Percentiles rank a stretch among this genome's conserved stretches.
Conservation (phyloP, 2,113 vertebrate genomes). For the Laticauda laticaudata region DNA sequence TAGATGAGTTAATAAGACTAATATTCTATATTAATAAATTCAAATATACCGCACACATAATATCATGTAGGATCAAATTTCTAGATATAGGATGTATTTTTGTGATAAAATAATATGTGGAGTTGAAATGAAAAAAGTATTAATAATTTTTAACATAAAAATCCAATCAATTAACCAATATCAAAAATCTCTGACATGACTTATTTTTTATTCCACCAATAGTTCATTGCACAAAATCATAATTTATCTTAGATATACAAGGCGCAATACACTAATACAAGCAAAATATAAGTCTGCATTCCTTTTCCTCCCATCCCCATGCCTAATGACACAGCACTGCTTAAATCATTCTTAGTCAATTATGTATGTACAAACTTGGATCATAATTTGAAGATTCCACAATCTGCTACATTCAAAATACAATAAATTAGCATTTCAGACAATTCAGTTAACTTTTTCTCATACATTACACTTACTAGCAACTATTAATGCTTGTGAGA, state of each 20-base stretch:
- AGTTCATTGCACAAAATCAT: constrained; percentile 21
- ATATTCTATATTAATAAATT: not conserved
- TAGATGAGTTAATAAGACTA: not conserved
- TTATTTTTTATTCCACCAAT: constrained; percentile 28
- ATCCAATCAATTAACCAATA: constrained; percentile 1
- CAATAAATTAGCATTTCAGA: not conserved
- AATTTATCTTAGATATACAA: fast-evolving
- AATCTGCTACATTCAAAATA: constrained; percentile 27
- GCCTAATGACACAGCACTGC: constrained; percentile 1
- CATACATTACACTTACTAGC: constrained; percentile 28
- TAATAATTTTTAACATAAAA: constrained; percentile 24
- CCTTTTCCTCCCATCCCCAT: not conserved
- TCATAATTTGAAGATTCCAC: not conserved
- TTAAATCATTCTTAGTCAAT: not conserved
- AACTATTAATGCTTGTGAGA: constrained; percentile 13
- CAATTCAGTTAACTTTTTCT: constrained; percentile 15
- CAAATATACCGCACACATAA: not conserved
- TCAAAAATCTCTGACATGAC: not conserved
- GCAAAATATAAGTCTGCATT: not conserved
- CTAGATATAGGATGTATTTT: constrained; percentile 12
- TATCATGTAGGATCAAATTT: not conserved
- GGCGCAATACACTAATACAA: fast-evolving
- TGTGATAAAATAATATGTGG: not conserved
- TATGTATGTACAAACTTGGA: not conserved
- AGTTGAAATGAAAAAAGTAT: constrained; percentile 34